phyloP scores from a whole-genome alignment of 2,888 invertebrate species.

The Lamproptera curius region DNA sequence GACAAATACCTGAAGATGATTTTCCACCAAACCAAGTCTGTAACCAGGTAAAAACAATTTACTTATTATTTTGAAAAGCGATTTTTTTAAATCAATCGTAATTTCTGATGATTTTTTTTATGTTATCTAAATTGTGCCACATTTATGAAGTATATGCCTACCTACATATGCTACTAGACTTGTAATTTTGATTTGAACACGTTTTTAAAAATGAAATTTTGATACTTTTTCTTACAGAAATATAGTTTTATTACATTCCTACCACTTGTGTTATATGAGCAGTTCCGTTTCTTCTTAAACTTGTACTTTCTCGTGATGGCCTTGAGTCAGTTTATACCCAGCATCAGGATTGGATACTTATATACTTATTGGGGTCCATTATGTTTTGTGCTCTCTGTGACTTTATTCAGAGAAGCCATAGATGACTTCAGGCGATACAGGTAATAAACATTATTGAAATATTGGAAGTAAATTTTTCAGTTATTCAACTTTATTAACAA shows the following conservation, averaged over 20 bases:
- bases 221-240: conserved; percentile 81
- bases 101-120: no score
- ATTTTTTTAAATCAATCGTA: no score
- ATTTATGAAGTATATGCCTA: no score
- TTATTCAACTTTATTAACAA: background rate
- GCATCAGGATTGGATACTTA: conserved; percentile 96
- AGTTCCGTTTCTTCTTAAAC: conserved; percentile 99
- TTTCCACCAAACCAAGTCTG: conserved; percentile 97
- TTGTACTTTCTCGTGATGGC: conserved; percentile 99
- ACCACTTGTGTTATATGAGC: conserved; percentile 96
- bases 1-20: conserved; percentile 86
- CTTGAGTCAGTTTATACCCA: conserved; percentile 97
- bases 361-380: conserved; percentile 99
- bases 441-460: conserved; percentile 34
- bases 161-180: no score
- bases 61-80: no score
- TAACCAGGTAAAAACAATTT: no score
- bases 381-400: conserved; percentile 97
- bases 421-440: conserved; percentile 95
- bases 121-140: no score
- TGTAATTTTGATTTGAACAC: no score
- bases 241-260: conserved; percentile 95
- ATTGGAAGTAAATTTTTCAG: background rate
- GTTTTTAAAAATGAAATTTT: background rate
- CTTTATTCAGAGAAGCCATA: conserved; percentile 96